Percentiles rank a stretch among this genome's conserved stretches.
Evolutionary conservation across 1,140 invertebrate species (phyloP).

Genomic region (Phortica variegata): DNA sequence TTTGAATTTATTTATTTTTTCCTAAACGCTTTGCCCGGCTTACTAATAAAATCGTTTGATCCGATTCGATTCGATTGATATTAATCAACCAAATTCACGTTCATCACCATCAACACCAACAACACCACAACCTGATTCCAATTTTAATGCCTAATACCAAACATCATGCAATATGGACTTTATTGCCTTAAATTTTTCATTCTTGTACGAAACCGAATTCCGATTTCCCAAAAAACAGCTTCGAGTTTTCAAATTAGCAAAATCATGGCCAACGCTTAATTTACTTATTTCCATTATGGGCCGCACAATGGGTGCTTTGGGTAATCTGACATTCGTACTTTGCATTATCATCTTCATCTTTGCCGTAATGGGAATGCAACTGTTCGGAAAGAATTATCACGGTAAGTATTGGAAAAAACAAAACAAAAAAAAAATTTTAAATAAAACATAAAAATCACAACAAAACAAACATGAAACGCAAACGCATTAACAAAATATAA

Average conservation of each 20-base stretch:
- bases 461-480: too few species aligned
- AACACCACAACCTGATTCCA: too few species aligned
- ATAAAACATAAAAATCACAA: too few species aligned
- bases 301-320: constrained; percentile 92
- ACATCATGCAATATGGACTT: constrained; percentile 15
- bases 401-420: too few species aligned
- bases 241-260: constrained; percentile 96
- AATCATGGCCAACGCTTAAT: constrained; percentile 97
- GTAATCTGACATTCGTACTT: constrained; percentile 93
- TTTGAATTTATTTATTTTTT: constrained; percentile 38
- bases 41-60: constrained; percentile 19
- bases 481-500: too few species aligned
- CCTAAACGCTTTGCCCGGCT: constrained; percentile 55
- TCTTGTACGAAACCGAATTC: constrained; percentile 8
- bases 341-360: constrained; percentile 98
- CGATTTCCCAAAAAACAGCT: constrained; percentile 65
- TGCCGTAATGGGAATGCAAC: constrained; percentile 96
- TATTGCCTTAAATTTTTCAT: constrained; percentile 7
- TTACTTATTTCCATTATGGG: constrained; percentile 97
- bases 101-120: neutral
- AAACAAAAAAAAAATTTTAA: too few species aligned
- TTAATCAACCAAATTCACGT: constrained; percentile 13
- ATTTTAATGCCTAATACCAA: too few species aligned
- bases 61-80: constrained; percentile 10
- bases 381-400: constrained; percentile 89